Evolutionary conservation across 2,888 invertebrate species (phyloP).

Genomic region (Imbricaverruca yamaguchii): DNA sequence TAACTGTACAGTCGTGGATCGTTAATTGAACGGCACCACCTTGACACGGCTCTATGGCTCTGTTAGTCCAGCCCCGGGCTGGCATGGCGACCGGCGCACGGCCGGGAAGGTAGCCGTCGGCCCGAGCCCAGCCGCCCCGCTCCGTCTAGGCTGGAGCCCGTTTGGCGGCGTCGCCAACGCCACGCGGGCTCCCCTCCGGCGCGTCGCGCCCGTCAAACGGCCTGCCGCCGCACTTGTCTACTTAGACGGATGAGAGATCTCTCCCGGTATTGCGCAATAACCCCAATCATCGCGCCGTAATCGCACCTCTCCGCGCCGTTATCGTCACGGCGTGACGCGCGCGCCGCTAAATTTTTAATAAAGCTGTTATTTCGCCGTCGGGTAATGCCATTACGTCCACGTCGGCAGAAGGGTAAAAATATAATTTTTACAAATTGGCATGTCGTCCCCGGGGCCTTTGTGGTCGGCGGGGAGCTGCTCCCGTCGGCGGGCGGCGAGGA

Average conservation of each 20-base stretch:
- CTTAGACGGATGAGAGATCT: constrained; percentile 20
- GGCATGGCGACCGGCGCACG: neutral
- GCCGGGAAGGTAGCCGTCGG: neutral
- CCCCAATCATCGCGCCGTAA: constrained; percentile 19
- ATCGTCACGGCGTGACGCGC: neutral
- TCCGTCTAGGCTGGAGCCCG: no score
- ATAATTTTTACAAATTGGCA: constrained; percentile 21
- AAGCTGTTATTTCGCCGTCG: neutral
- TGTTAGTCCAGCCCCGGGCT: neutral
- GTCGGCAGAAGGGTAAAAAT: constrained; percentile 18
- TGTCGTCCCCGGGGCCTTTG: neutral
- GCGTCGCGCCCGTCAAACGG: neutral
- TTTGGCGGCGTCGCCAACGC: neutral
- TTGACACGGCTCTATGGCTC: neutral
- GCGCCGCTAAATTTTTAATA: constrained; percentile 15
- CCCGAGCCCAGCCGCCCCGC: neutral
- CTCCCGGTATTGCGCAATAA: constrained; percentile 11
- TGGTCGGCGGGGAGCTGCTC: neutral
- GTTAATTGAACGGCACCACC: neutral
- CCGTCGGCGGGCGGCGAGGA: neutral
- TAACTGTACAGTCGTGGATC: neutral
- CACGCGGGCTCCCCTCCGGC: neutral
- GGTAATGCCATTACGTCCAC: neutral
- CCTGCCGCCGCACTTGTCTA: neutral
- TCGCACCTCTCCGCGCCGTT: neutral